These are phyloP conservation scores for Epirrita christyi DNA, from an alignment of 2,888 invertebrate genomes.

Conservation along the genomic window DNA sequence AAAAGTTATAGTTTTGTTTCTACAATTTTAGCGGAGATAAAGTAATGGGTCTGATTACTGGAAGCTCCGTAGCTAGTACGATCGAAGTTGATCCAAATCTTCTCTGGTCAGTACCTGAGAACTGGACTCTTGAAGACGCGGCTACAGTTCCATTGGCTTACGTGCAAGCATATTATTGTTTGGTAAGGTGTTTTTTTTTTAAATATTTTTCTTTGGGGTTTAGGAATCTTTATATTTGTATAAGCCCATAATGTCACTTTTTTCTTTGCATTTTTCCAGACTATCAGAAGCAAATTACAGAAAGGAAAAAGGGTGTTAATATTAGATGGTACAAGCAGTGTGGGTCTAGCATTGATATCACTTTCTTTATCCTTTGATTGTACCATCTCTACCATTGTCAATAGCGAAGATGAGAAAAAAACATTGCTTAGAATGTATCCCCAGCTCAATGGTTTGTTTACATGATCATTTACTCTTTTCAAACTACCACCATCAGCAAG, in stretches of 20 bases:
- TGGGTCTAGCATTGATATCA: constrained; percentile 63
- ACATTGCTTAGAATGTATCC: constrained; percentile 55
- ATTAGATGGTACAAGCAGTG: constrained; percentile 44
- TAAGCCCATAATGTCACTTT: not conserved
- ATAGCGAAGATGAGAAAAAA: constrained; percentile 49
- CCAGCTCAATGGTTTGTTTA: constrained; percentile 46
- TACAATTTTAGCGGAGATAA: constrained; percentile 67
- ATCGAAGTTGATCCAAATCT: constrained; percentile 79
- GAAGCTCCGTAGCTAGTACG: constrained; percentile 81
- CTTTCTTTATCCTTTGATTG: constrained; percentile 52
- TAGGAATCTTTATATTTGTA: too few relatives aligned
- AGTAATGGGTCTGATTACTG: constrained; percentile 86
- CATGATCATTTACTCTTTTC: not conserved
- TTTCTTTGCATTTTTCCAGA: constrained; percentile 40
- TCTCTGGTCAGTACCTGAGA: constrained; percentile 87
- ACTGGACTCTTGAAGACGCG: constrained; percentile 89
- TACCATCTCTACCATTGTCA: constrained; percentile 54
- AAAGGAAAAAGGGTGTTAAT: constrained; percentile 46
- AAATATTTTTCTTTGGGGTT: too few relatives aligned
- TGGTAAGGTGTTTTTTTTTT: constrained; percentile 47
- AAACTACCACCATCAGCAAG: too few relatives aligned
- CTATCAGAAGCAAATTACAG: constrained; percentile 36
- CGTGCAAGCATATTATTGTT: constrained; percentile 57
- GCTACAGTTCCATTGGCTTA: constrained; percentile 89
- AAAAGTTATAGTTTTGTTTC: not conserved